Percentiles rank a stretch among this genome's conserved stretches.
phyloP scores from a whole-genome alignment of 2,888 invertebrate genomes.

The Chrysolina oricalcia region DNA sequence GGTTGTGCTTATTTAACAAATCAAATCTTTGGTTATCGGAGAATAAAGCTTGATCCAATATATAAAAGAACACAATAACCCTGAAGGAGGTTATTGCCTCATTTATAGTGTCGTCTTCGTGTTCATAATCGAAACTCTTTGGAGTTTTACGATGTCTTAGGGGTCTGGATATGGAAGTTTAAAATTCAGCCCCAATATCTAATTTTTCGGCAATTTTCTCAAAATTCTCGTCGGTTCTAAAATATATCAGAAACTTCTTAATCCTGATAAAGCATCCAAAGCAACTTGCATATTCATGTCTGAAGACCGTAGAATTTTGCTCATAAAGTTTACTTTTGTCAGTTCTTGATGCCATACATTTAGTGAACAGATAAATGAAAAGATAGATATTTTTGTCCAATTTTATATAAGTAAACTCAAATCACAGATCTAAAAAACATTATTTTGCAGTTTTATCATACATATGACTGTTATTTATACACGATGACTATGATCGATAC shows the following conservation, averaged over 20 bases:
- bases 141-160: conserved; percentile 45
- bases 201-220: conserved; percentile 1
- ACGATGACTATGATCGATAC: too few relatives aligned
- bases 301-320: conserved; percentile 22
- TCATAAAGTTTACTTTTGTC: conserved; percentile 24
- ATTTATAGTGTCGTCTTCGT: conserved; percentile 35
- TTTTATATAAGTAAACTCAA: too few relatives aligned
- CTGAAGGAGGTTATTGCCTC: conserved; percentile 48
- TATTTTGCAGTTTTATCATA: too few relatives aligned
- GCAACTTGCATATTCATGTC: conserved; percentile 54
- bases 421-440: too few relatives aligned
- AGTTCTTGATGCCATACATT: conserved; percentile 10
- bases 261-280: conserved; percentile 52
- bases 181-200: too few relatives aligned
- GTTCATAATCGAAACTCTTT: conserved; percentile 53
- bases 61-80: conserved; percentile 52
- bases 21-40: conserved; percentile 54
- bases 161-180: conserved; percentile 34
- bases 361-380: conserved; percentile 8
- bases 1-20: conserved; percentile 47
- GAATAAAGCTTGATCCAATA: conserved; percentile 53
- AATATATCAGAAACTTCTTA: conserved; percentile 51
- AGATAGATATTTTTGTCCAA: conserved; percentile 4
- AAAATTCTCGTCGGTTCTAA: conserved; percentile 36
- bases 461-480: too few relatives aligned